Conservation (phyloP, 1,140 invertebrate species). For the Musca domestica region DNA sequence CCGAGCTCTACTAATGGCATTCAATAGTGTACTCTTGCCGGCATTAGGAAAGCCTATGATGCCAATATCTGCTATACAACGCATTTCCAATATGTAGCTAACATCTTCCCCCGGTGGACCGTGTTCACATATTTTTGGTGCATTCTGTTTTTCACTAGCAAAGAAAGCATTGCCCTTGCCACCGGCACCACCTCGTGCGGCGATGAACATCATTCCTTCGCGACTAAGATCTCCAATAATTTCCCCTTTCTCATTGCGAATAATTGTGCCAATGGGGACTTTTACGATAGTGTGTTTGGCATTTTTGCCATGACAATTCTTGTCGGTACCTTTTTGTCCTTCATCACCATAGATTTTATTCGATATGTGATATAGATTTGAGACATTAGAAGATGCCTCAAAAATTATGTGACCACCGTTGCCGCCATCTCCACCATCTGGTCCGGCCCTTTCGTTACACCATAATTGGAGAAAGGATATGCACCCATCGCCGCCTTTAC, state of each 20-base stretch:
- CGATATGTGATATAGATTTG: constrained; percentile 70
- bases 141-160: constrained; percentile 74
- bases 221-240: constrained; percentile 71
- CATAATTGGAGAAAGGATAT: constrained; percentile 80
- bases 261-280: constrained; percentile 86
- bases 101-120: constrained; percentile 81
- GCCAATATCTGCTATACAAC: constrained; percentile 92
- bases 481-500: constrained; percentile 89
- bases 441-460: constrained; percentile 83
- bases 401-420: constrained; percentile 96
- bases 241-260: constrained; percentile 64
- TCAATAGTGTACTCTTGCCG: constrained; percentile 91
- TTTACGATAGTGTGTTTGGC: constrained; percentile 73
- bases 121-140: constrained; percentile 82
- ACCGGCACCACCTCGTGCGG: constrained; percentile 87
- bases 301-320: constrained; percentile 84
- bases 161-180: constrained; percentile 95
- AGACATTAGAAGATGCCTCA: constrained; percentile 66
- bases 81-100: constrained; percentile 76
- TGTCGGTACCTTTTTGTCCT: constrained; percentile 73
- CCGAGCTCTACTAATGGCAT: constrained; percentile 84
- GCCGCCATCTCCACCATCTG: constrained; percentile 95
- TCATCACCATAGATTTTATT: constrained; percentile 62
- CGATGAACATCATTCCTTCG: constrained; percentile 82
- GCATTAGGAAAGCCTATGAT: constrained; percentile 95